Evolutionary conservation across 2,888 invertebrate species (phyloP), one percentile per base, ranked within the genome.

Genomic region (Lasioglossum morio): DNA sequence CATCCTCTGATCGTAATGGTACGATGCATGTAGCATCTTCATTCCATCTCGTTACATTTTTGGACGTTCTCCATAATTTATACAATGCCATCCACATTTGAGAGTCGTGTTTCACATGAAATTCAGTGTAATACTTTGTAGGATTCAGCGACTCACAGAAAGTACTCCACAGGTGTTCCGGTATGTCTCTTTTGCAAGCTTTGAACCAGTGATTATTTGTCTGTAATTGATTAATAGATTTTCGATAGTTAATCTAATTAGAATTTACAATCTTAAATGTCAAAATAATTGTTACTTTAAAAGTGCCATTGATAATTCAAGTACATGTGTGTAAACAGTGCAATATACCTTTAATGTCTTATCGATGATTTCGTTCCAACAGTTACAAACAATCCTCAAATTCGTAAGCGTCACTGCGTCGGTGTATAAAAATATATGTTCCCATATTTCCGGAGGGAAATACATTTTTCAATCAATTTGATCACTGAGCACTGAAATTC

Each of bases 361-460:
- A 27, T 86, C 75, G 72, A 93, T 91, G 27, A 91, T 86, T 34
- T 48, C 53, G 34, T 92, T 89, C 92, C 92, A 94, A n/a, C 73
- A 75, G 43, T 72, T 87, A 75, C 90, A 92, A 5, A 93, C 93
- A 7, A 75, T 77, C 77, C 84, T 89, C 1, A 91, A 89, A 57
- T 84, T 86, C 5, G 81, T 48, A 30, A 94, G 91, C 40, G 88
- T 85, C 23, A 78, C 72, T 0, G 93, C 91, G 7, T 92, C 92
- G 0, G 72, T 53, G 53, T 92, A 78, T 43, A 83, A 27, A 57
- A 94, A 88, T 84, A 94, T 92, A 57, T 86, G 79, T 82, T 94
- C 94, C 92, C 93, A 93, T 77, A 94, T 89, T 88, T 94, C 94
- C 0, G 83, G 80, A 7, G 94, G 93, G 84, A 94, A 93, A 81